Percentiles rank a stretch among this genome's conserved stretches.
Evolutionary conservation across 1,140 invertebrate genomes (phyloP).

Genomic region (Bicyclus anynana): DNA sequence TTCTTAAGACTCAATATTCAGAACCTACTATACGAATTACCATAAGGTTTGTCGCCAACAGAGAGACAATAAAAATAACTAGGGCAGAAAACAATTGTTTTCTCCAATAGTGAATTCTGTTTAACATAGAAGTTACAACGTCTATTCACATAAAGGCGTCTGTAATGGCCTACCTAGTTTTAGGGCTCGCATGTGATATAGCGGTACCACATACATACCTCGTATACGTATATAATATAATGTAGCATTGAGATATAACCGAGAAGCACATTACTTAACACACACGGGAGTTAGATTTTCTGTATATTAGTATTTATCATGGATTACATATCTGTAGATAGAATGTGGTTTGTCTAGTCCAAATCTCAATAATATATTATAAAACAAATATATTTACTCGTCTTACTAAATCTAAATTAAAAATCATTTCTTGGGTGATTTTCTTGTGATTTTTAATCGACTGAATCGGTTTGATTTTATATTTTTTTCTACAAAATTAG

Average conservation of each 20-base stretch:
- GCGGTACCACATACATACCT: background rate
- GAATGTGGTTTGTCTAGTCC: constrained; percentile 75
- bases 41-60: too few species aligned
- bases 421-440: constrained; percentile 43
- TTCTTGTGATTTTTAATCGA: constrained; percentile 45
- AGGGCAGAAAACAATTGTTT: too few species aligned
- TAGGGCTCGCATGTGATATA: background rate
- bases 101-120: background rate
- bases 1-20: too few species aligned
- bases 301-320: constrained; percentile 75
- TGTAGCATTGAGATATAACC: constrained; percentile 54
- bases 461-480: constrained; percentile 51
- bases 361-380: constrained; percentile 69
- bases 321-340: constrained; percentile 77
- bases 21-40: too few species aligned
- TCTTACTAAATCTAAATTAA: constrained; percentile 46
- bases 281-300: constrained; percentile 67
- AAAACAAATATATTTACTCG: constrained; percentile 66
- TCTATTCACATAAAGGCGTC: background rate
- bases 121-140: background rate
- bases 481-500: constrained; percentile 39
- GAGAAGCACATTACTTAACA: constrained; percentile 51
- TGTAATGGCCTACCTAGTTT: background rate
- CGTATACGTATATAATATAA: constrained; percentile 1
- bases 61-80: too few species aligned